phyloP scores from a whole-genome alignment of 2,888 invertebrate species.

The Theretra japonica region DNA sequence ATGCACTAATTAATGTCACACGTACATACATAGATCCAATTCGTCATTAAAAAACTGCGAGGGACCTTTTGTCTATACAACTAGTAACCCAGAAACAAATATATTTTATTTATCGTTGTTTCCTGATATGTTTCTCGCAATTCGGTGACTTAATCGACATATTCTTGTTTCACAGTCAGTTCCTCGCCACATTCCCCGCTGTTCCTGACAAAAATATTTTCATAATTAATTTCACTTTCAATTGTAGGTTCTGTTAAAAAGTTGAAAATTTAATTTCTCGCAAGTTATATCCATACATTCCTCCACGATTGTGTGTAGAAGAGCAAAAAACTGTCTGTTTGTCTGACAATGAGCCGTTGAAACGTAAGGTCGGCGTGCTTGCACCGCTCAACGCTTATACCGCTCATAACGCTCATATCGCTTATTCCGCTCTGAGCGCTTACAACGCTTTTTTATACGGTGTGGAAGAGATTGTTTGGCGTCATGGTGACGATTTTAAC shows the following conservation, averaged over 20 bases:
- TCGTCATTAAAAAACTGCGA: too few species aligned
- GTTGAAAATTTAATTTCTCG: background rate
- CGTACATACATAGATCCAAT: too few species aligned
- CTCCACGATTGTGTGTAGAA: slow-evolving; percentile 41
- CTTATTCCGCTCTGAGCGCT: background rate
- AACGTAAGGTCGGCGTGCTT: slow-evolving; percentile 50
- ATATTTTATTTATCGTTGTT: too few species aligned
- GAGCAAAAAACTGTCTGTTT: slow-evolving; percentile 58
- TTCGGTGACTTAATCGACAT: too few species aligned
- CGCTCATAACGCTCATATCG: background rate
- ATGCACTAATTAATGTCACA: too few species aligned
- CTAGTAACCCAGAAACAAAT: too few species aligned
- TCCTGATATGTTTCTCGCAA: too few species aligned
- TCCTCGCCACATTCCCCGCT: too few species aligned
- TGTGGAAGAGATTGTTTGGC: background rate
- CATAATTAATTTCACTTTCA: too few species aligned
- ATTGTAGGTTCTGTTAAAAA: background rate
- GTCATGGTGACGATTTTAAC: background rate
- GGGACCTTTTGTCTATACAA: too few species aligned
- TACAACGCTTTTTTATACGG: background rate
- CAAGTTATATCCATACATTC: slow-evolving; percentile 53
- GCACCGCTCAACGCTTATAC: background rate
- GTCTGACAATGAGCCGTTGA: slow-evolving; percentile 73
- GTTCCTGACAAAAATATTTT: too few species aligned
- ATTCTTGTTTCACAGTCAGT: too few species aligned